Conservation (phyloP, 2,797 vertebrate species). For the Cercopithecus petaurista region DNA sequence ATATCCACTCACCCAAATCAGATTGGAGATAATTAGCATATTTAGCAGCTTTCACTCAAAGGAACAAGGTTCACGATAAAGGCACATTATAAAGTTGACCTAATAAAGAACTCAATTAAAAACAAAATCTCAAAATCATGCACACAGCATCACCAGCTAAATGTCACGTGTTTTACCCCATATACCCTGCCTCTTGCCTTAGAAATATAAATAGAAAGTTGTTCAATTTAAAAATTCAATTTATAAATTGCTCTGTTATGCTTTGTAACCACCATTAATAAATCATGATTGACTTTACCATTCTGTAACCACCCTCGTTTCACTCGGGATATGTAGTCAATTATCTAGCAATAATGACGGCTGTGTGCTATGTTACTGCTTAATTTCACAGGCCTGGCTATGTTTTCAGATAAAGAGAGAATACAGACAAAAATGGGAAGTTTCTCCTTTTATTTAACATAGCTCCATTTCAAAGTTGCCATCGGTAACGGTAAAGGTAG, state of each 20-base stretch:
- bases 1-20: background rate
- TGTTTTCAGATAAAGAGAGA: fast-evolving
- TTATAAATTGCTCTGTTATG: constrained; percentile 31
- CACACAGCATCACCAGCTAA: constrained; percentile 38
- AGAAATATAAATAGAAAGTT: constrained; percentile 16
- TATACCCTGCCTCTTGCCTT: constrained; percentile 6
- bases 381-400: background rate
- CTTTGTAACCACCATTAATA: constrained; percentile 50
- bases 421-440: background rate
- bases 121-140: background rate
- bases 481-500: background rate
- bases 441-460: fast-evolving
- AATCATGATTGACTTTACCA: background rate
- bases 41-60: background rate
- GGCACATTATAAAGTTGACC: background rate
- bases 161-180: constrained; percentile 40
- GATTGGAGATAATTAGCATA: background rate
- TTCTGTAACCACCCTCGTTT: constrained; percentile 38
- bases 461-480: background rate
- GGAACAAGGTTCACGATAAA: background rate
- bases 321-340: background rate
- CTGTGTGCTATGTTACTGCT: fast-evolving
- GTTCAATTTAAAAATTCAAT: constrained; percentile 56
- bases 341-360: background rate
- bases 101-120: background rate